phyloP scores from a whole-genome alignment of 2,113 vertebrate species.

The Eulemur macaco region DNA sequence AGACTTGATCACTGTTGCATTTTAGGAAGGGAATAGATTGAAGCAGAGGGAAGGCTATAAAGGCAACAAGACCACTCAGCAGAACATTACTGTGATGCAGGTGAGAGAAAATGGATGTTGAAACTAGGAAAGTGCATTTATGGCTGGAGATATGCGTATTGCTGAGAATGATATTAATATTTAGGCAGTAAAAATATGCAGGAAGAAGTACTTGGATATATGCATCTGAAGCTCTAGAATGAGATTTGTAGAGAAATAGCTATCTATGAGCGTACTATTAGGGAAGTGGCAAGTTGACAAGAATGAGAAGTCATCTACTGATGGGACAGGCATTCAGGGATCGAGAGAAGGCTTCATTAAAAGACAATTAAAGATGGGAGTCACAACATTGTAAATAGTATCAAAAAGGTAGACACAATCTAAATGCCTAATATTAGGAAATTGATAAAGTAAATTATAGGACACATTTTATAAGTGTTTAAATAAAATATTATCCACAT shows the following conservation, averaged over 20 bases:
- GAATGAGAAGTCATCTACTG: not conserved
- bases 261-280: not conserved
- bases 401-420: not conserved
- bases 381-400: not conserved
- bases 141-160: not conserved
- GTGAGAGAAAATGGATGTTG: conserved; percentile 35
- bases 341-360: not conserved
- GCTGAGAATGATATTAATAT: not conserved
- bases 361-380: not conserved
- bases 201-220: not conserved
- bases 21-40: not conserved
- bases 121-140: conserved; percentile 28
- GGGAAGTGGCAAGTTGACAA: not conserved
- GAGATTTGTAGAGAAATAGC: conserved; percentile 24
- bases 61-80: conserved; percentile 22
- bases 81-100: not conserved
- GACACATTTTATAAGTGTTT: not conserved
- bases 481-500: not conserved
- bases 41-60: not conserved
- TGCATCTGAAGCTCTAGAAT: not conserved
- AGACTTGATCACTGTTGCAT: not conserved
- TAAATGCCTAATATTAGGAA: not conserved
- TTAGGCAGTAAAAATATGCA: conserved; percentile 31
- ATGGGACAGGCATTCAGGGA: not conserved
- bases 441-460: not conserved